Conservation (phyloP, 2,113 vertebrate genomes). For the Amphilophus citrinellus region DNA sequence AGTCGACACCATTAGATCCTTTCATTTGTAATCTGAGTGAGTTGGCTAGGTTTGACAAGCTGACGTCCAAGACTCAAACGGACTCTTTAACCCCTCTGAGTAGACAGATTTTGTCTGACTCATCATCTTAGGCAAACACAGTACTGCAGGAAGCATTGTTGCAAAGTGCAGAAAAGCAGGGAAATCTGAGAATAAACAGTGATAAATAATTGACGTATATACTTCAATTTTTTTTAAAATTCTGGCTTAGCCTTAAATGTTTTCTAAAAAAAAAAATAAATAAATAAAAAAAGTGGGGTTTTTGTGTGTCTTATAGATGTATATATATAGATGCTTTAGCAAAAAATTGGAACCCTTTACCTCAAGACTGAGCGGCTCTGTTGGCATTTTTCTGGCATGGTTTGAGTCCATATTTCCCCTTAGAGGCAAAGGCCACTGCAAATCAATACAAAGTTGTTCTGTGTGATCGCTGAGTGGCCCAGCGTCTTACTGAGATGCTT, state of each 20-base stretch:
- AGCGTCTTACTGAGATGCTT: neutral
- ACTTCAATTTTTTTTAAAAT: neutral
- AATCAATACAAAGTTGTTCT: neutral
- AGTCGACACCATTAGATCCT: slow-evolving; percentile 64
- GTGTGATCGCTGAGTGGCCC: neutral
- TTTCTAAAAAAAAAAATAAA: neutral
- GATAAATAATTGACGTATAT: neutral
- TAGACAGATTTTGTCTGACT: slow-evolving; percentile 39
- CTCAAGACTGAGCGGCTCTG: neutral
- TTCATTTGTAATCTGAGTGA: slow-evolving; percentile 67
- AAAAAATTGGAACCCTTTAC: neutral
- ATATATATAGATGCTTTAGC: neutral
- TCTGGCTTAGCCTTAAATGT: neutral
- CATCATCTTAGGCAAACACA: slow-evolving; percentile 26
- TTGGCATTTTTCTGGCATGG: slow-evolving; percentile 2
- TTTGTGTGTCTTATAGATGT: neutral
- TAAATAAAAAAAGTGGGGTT: too few relatives aligned
- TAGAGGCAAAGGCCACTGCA: slow-evolving; percentile 3
- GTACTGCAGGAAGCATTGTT: neutral
- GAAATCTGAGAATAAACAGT: neutral
- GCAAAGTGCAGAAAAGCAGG: neutral
- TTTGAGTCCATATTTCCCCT: neutral
- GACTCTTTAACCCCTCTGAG: slow-evolving; percentile 62
- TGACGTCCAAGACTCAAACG: slow-evolving; percentile 61
- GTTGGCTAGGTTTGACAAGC: slow-evolving; percentile 55